These are phyloP conservation scores for Hetaerina americana DNA, from an alignment of 1,140 invertebrate species.

Conservation along the genomic window DNA sequence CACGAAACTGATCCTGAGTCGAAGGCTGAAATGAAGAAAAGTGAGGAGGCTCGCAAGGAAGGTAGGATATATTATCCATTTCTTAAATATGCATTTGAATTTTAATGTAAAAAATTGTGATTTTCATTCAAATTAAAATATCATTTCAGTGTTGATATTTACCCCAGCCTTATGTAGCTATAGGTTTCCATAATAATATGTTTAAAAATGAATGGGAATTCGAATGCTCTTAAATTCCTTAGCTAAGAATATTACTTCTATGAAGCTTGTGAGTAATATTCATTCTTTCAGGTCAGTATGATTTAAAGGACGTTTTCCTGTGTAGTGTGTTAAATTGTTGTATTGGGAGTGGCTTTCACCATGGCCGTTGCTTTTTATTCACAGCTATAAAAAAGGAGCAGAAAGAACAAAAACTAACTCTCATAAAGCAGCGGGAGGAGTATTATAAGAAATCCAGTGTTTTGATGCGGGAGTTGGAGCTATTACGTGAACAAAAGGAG, in stretches of 20 bases:
- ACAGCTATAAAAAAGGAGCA: not conserved
- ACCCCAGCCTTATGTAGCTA: not conserved
- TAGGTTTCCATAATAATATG: not conserved
- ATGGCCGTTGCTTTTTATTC: not conserved
- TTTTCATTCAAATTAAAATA: not conserved
- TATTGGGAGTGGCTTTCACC: too few relatives aligned
- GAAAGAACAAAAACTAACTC: constrained; percentile 25
- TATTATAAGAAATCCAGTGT: constrained; percentile 55
- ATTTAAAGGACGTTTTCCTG: not conserved
- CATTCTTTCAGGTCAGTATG: not conserved
- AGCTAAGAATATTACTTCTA: not conserved
- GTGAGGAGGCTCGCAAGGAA: not conserved
- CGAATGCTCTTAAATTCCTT: not conserved
- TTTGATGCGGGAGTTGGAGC: constrained; percentile 58
- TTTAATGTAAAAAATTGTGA: not conserved
- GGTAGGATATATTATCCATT: too few relatives aligned
- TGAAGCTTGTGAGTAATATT: not conserved
- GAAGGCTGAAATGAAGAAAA: not conserved
- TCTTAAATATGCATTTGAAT: not conserved
- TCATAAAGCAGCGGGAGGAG: constrained; percentile 61
- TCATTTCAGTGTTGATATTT: not conserved
- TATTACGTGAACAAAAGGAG: constrained; percentile 56
- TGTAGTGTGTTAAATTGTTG: too few relatives aligned
- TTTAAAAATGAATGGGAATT: not conserved
- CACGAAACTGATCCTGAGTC: not conserved